Percentiles rank a stretch among this genome's conserved stretches.
Evolutionary conservation across 2,113 vertebrate genomes (phyloP).

Genomic region (Gnathonemus echidnorhynchus): DNA sequence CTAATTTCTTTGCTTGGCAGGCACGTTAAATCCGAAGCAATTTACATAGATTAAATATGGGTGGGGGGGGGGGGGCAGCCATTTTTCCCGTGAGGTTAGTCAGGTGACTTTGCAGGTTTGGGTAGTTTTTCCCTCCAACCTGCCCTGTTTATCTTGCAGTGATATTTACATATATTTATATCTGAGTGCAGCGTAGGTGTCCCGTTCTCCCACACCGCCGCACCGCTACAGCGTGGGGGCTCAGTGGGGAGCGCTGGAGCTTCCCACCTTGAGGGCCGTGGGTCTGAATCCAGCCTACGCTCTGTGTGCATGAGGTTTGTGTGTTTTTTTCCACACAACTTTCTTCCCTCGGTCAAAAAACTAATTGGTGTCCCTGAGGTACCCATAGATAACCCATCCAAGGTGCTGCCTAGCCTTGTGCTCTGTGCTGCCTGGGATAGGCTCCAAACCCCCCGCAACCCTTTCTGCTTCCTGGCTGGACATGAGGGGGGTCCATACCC

Average conservation of each 20-base stretch:
- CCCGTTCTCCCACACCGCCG: background rate
- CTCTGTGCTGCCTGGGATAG: background rate
- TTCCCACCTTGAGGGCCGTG: background rate
- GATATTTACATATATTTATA: background rate
- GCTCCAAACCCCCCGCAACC: background rate
- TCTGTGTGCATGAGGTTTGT: background rate
- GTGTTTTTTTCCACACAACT: background rate
- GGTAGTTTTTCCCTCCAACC: background rate
- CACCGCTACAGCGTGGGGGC: background rate
- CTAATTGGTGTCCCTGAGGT: background rate
- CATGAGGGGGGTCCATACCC: too few species aligned
- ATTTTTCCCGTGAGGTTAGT: background rate
- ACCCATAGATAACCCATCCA: background rate
- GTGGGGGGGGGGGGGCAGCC: background rate
- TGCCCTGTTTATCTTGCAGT: background rate
- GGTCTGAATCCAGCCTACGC: background rate
- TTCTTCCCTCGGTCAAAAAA: background rate
- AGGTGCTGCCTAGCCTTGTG: background rate
- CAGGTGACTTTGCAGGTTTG: background rate
- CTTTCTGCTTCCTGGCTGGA: background rate
- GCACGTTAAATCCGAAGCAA: background rate
- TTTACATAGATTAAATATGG: background rate
- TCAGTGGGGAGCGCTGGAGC: background rate
- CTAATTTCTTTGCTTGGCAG: conserved; percentile 2
- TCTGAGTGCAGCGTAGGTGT: background rate